Base-by-base conservation (phyloP, 2,888 invertebrate species). In the Ennomos erosarius region DNA sequence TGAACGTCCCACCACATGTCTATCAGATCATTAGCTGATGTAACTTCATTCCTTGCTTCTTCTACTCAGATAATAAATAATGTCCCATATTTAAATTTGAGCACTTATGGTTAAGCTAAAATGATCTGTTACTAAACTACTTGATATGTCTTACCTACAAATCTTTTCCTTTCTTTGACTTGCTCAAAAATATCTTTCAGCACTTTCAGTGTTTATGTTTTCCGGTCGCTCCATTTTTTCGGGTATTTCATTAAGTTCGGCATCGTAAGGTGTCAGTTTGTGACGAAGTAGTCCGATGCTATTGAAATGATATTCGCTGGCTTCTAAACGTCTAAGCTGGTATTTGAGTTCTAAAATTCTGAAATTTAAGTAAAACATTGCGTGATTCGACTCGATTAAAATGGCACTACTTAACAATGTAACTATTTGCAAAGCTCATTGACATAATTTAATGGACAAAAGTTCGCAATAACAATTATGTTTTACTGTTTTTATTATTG, bases 341-440 rank as follows among this genome's bases (percentile, higher is more conserved):
- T 72, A 63, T 67, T 84, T 88, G 3, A 90, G 63, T 72, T 89
- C 89, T 10, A 82, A 35, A 52, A 88, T 87, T 63, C 89, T 89
- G 60, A 37, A 74, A 73, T 44, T 49, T 16, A 16, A 16, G 1
- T 16, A 16, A 16, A 16, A 16, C 3, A 16, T 16, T 1, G 16
- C 1, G 16, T 16, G 1, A 16, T 16, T 16, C 3, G 16, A 16
- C 3, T 16, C 16, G 16, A 3, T 16, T 16, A 16, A 16, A 16
- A 16, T 3, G 16, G 16, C n/a, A n/a, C n/a, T 16, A 16, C 3
- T 16, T 3, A 16, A 3, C 1, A 16, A 16, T 16, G 1, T 16
- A 16, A 16, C 1, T 16, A 16, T 16, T 16, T 16, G 16, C 16
- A 16, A 16, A 3, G 3, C 1, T 2, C 16, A 16, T 16, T 16